Conservation (phyloP, 2,797 vertebrate genomes). For the Microtus agrestis region DNA sequence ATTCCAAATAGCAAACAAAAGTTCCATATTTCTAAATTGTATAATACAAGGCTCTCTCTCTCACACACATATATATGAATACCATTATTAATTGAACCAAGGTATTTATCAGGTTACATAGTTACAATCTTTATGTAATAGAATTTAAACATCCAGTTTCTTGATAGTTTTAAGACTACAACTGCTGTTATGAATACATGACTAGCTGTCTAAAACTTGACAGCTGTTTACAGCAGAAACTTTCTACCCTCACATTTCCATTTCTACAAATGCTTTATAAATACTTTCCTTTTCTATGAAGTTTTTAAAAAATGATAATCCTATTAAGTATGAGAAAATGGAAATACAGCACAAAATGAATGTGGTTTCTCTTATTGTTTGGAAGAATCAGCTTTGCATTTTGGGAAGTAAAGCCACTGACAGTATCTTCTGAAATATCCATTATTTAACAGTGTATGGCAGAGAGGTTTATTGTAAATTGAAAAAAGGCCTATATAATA, state of each 20-base stretch:
- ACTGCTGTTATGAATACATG: background rate
- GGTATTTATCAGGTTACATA: background rate
- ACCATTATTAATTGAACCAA: background rate
- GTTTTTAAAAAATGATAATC: background rate
- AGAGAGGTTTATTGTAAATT: conserved; percentile 66
- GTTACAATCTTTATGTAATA: background rate
- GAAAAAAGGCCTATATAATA: conserved; percentile 35
- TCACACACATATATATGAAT: background rate
- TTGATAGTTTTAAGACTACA: background rate
- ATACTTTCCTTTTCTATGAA: background rate
- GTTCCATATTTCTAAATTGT: background rate
- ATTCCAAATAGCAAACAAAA: background rate
- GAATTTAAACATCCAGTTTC: background rate
- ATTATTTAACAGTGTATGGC: conserved; percentile 61
- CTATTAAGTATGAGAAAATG: conserved; percentile 13
- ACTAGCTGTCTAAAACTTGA: background rate
- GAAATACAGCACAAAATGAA: conserved; percentile 3
- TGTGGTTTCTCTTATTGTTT: background rate
- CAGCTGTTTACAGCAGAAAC: background rate
- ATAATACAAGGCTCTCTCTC: background rate
- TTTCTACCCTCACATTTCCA: background rate
- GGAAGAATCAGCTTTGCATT: conserved; percentile 34
- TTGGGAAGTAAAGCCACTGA: conserved; percentile 38
- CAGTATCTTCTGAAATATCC: conserved; percentile 30
- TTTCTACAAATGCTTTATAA: background rate